These are phyloP conservation scores for Microplitis deprimator DNA, from an alignment of 2,888 invertebrate genomes.

Conservation along the genomic window DNA sequence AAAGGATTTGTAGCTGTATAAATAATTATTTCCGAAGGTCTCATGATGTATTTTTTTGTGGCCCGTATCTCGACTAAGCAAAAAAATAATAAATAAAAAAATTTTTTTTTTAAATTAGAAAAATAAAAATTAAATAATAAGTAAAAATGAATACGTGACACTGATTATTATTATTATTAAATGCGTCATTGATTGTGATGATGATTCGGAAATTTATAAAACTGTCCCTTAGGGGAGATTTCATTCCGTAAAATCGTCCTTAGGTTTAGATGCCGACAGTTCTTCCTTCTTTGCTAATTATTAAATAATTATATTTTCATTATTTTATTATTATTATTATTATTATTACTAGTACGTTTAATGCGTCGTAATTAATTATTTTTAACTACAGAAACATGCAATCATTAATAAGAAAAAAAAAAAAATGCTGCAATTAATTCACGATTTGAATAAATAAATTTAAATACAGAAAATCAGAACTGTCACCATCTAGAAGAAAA, in stretches of 20 bases:
- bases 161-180: slow-evolving; percentile 46
- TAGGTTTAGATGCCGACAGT: slow-evolving; percentile 68
- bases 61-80: slow-evolving; percentile 56
- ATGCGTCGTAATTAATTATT: slow-evolving; percentile 8
- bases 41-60: slow-evolving; percentile 45
- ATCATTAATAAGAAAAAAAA: not conserved
- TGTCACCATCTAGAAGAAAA: slow-evolving; percentile 60
- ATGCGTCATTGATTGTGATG: slow-evolving; percentile 51
- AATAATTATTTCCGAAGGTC: slow-evolving; percentile 21
- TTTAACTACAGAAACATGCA: slow-evolving; percentile 58
- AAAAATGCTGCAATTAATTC: slow-evolving; percentile 15
- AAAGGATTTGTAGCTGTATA: slow-evolving; percentile 10
- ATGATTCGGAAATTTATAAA: slow-evolving; percentile 55
- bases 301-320: slow-evolving; percentile 31
- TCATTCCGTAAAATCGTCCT: slow-evolving; percentile 64
- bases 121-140: slow-evolving; percentile 4
- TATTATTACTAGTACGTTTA: slow-evolving; percentile 34
- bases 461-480: slow-evolving; percentile 52
- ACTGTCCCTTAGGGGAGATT: slow-evolving; percentile 70
- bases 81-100: slow-evolving; percentile 47
- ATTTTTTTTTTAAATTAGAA: not conserved
- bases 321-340: slow-evolving; percentile 9
- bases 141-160: slow-evolving; percentile 48
- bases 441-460: slow-evolving; percentile 40
- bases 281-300: slow-evolving; percentile 45